Evolutionary conservation across 64 coral and sea anemone species (phyloP), one percentile per base, ranked within the genome.

Genomic region (Actinia tenebrosa): DNA sequence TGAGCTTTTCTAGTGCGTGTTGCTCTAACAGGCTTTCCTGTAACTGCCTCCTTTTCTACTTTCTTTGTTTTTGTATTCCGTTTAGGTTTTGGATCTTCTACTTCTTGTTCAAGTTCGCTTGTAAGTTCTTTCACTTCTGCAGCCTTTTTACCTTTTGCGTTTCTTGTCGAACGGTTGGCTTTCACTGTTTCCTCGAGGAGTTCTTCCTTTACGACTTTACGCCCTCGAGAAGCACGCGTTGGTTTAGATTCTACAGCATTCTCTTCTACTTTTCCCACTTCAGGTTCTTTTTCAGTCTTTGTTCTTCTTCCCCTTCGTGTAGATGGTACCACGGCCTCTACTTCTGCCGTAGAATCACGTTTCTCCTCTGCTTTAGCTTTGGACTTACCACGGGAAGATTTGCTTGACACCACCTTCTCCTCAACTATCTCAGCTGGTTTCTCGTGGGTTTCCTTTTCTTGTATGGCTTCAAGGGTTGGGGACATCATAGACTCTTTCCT

Each of bases 321-420:
- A 13, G 23, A 72, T 46, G 47, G 46, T 5, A 14, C 58, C 19
- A 71, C 63, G 5, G 50, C 17, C 45, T 25, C 64, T 20, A 84
- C 26, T 22, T 56, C 64, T 55, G 13, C 19, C 13, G 44, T 54
- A 22, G 66, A 45, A 25, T 43, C 81, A 43, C 15, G 72, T 19
- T 64, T 43, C 25, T 89, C 46, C 58, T 56, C 17, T 17, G 9
- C 61, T 89, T 71, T 62, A 89, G 10, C 61, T 23, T 45, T 56
- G 68, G 64, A 55, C 19, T 75, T 75, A 84, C 82, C 64, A 14
- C 82, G 66, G 84, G 64, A 45, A 84, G 60, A 71, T 84, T 54
- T 46, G 16, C 43, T 46, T 22, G 89, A n/a, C 17, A 22, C 26
- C 53, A 61, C 22, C 8, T 59, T 61, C 30, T 37, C 25, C 60